Evolutionary conservation across 2,113 vertebrate species (phyloP), one percentile per base, ranked within the genome.

Genomic region (Sula dactylatra): DNA sequence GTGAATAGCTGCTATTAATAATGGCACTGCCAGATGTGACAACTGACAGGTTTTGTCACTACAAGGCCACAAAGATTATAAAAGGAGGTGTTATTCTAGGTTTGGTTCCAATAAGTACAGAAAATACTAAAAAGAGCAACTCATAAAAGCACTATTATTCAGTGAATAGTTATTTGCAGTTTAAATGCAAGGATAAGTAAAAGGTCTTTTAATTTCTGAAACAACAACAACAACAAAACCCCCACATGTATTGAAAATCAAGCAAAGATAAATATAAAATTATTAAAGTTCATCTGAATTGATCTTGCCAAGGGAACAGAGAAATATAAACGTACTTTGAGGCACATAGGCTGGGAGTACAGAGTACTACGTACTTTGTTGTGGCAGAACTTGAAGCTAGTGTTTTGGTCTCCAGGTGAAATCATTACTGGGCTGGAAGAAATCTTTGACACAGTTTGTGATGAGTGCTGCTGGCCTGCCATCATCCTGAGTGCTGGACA

Each of bases 31-130:
- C 42, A 90, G 70, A 58, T 65, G 25, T 82, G 91, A 69, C 56
- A 94, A 44, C 52, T 72, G 84, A 91, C 82, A 94, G 44, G 32
- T 91, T 89, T 93, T 90, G 84, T 93, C 92, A 91, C 54, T 70
- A 69, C 52, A 71, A 5, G 61, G 78, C 85, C 58, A 71, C 64
- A 61, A 34, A 56, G 26, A 61, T 26, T 66, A 69, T 52, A 91
- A 85, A 85, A 72, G 24, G n/a, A 78, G 50, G 54, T 80, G 49
- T 52, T 69, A 56, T 82, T 80, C 49, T 82, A 47, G 16, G 8
- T 85, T 80, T 67, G 49, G 25, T 56, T 95, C 29, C 66, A 82
- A 49, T 32, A 90, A 96, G 40, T 52, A 72, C 36, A 14, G 49
- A 87, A 89, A 91, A 79, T 64, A 47, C 16, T 84, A 71, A 71